Percentiles rank a stretch among this genome's conserved stretches.
Evolutionary conservation across 2,888 invertebrate species (phyloP).

Genomic region (Acholoe squamosa): DNA sequence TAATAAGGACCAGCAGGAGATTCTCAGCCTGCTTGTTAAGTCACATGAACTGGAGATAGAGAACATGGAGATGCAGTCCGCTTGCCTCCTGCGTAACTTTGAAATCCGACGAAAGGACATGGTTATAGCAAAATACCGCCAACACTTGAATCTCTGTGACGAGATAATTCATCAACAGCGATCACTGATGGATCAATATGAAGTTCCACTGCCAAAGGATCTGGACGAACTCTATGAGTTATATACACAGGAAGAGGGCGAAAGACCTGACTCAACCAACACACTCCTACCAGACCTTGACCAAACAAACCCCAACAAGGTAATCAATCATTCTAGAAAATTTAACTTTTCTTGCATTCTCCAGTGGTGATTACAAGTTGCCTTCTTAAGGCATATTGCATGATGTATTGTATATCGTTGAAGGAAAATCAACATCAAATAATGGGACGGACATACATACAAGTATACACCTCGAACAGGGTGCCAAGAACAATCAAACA

Average conservation of each 20-base stretch:
- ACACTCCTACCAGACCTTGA: conserved; percentile 27
- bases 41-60: conserved; percentile 97
- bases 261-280: conserved; percentile 73
- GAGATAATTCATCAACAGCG: conserved; percentile 95
- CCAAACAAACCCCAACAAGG: conserved; percentile 37
- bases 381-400: too few species aligned
- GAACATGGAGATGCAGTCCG: conserved; percentile 92
- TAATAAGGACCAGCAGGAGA: conserved; percentile 94
- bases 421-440: too few species aligned
- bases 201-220: conserved; percentile 76
- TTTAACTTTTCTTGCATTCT: too few species aligned
- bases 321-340: neutral
- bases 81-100: conserved; percentile 92
- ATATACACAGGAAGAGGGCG: conserved; percentile 77
- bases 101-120: conserved; percentile 86
- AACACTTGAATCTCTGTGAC: conserved; percentile 93
- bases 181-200: conserved; percentile 88
- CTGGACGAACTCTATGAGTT: conserved; percentile 80
- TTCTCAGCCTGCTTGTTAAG: conserved; percentile 92
- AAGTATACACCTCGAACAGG: too few species aligned
- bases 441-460: too few species aligned
- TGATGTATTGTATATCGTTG: too few species aligned
- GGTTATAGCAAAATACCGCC: conserved; percentile 91
- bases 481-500: too few species aligned
- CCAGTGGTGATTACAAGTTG: too few species aligned